phyloP scores from a whole-genome alignment of 2,888 invertebrate species.

The Allacma fusca region DNA sequence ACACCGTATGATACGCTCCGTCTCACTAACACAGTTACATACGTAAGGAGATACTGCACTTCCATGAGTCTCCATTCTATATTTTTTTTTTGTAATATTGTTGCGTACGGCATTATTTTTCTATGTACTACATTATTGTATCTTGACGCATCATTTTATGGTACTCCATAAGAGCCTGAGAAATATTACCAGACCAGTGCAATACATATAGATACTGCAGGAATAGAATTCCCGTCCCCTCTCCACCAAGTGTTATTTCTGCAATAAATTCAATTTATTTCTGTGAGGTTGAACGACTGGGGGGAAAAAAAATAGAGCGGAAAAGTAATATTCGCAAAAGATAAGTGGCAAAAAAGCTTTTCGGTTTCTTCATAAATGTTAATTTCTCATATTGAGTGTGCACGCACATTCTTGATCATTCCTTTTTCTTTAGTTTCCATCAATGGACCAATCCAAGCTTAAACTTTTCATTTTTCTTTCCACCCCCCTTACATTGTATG shows the following conservation, averaged over 20 bases:
- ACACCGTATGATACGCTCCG: no score
- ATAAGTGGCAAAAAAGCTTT: constrained; percentile 16
- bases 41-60: no score
- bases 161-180: no score
- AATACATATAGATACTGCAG: no score
- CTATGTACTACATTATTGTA: no score
- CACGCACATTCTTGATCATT: background rate
- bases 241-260: constrained; percentile 20
- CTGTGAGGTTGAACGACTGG: background rate
- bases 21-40: no score
- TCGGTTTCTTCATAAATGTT: constrained; percentile 8
- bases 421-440: background rate
- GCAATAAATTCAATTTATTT: constrained; percentile 24
- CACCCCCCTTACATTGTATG: background rate
- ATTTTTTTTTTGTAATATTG: no score
- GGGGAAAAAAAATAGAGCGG: constrained; percentile 25
- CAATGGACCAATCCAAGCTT: constrained; percentile 3
- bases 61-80: no score
- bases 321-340: constrained; percentile 21
- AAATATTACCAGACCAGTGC: background rate
- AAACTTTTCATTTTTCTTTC: background rate
- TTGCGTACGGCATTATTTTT: no score
- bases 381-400: background rate
- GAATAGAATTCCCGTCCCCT: background rate
- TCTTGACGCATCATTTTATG: no score